phyloP scores from a whole-genome alignment of 2,113 vertebrate species.

The Heterotilapia buettikoferi region DNA sequence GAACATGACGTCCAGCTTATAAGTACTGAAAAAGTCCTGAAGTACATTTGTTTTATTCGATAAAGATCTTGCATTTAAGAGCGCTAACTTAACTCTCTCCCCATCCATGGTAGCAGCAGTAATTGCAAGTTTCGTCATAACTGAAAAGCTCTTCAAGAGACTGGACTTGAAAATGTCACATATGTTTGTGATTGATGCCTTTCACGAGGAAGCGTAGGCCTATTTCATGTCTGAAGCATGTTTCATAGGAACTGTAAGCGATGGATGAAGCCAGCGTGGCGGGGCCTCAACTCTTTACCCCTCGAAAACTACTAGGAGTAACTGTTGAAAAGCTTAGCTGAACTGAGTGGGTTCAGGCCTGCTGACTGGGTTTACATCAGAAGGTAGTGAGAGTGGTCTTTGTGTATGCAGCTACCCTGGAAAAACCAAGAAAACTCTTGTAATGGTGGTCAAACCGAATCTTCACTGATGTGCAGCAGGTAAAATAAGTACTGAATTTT shows the following conservation, averaged over 20 bases:
- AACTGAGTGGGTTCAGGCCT: neutral
- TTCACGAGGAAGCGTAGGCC: neutral
- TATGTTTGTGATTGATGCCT: neutral
- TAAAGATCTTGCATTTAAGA: neutral
- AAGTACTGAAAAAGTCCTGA: neutral
- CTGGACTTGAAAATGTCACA: neutral
- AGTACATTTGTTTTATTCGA: neutral
- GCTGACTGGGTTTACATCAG: neutral
- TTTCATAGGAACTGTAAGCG: neutral
- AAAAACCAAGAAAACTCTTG: neutral
- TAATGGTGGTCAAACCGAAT: neutral
- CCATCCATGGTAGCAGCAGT: neutral
- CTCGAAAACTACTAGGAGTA: neutral
- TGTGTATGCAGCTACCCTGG: neutral
- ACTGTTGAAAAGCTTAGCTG: neutral
- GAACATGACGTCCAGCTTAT: neutral
- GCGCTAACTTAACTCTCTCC: neutral
- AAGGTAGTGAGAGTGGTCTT: neutral
- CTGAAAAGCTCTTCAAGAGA: neutral
- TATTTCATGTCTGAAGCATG: neutral
- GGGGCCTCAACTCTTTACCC: neutral
- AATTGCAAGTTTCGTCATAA: neutral
- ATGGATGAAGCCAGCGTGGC: neutral
- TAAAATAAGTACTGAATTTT: neutral
- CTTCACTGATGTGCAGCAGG: neutral